Percentiles rank a stretch among this genome's conserved stretches.
phyloP scores from a whole-genome alignment of 2,888 invertebrate genomes.

The Dynastes maya region DNA sequence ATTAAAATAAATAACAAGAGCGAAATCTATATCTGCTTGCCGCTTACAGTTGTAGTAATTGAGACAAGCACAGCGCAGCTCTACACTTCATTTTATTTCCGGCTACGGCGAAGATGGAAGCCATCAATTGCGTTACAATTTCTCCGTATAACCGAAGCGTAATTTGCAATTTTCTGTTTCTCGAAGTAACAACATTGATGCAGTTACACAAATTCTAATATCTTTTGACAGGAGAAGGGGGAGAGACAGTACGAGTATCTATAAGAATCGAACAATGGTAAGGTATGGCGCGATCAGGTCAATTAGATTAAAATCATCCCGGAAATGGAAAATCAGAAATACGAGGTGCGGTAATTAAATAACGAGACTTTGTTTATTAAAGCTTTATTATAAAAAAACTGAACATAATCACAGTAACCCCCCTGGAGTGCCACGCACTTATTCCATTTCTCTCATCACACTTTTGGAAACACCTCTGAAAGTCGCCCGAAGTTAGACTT shows the following conservation, averaged over 20 bases:
- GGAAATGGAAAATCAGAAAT: no score
- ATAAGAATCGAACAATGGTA: not conserved
- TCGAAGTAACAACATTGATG: not conserved
- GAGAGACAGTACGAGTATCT: not conserved
- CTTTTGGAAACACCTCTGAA: no score
- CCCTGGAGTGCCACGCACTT: no score
- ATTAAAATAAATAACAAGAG: no score
- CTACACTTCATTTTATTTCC: not conserved
- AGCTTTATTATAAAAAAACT: no score
- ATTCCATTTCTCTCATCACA: no score
- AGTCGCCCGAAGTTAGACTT: no score
- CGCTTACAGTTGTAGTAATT: not conserved
- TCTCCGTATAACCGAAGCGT: not conserved
- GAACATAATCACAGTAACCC: no score
- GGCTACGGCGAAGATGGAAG: not conserved
- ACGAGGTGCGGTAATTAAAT: no score
- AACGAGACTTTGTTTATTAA: no score
- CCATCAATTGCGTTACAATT: not conserved
- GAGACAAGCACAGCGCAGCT: not conserved
- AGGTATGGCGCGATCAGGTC: not conserved
- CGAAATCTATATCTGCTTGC: not conserved
- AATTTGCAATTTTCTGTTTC: constrained; percentile 16
- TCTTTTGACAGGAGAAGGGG: not conserved
- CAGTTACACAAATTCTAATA: not conserved
- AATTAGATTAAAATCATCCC: not conserved